Evolutionary conservation across 2,797 vertebrate species (phyloP).

Genomic region (Notoglanidium macrostoma): DNA sequence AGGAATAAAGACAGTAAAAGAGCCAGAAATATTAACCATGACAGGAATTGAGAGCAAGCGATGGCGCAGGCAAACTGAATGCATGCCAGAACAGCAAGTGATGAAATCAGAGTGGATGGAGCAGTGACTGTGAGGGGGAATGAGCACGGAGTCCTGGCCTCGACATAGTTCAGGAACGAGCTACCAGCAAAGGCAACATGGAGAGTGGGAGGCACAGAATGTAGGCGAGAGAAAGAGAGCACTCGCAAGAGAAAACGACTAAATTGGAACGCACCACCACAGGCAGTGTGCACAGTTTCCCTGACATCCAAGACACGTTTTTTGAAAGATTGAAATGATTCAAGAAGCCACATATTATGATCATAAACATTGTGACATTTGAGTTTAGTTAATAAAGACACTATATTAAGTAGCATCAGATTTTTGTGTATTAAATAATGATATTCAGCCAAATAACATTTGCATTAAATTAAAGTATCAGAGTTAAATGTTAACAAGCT

Average conservation of each 20-base stretch:
- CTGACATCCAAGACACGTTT: neutral
- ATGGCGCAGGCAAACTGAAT: neutral
- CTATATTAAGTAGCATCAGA: neutral
- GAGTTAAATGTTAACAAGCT: neutral
- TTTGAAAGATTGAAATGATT: neutral
- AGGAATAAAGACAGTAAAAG: neutral
- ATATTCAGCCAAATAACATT: neutral
- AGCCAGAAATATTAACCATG: neutral
- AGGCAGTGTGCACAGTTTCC: neutral
- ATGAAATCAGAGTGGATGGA: neutral
- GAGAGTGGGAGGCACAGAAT: neutral
- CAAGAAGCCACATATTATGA: neutral
- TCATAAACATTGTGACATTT: neutral
- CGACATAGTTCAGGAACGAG: neutral
- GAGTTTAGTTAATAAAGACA: neutral
- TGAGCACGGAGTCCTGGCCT: neutral
- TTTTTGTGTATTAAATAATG: neutral
- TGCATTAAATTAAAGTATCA: neutral
- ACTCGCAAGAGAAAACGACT: neutral
- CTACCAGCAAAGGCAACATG: neutral
- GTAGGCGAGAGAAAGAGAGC: neutral
- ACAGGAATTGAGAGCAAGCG: neutral
- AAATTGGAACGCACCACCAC: neutral
- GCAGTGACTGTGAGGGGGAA: neutral
- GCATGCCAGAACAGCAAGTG: constrained; percentile 4